Evolutionary conservation across 1,140 invertebrate genomes (phyloP), one percentile per base, ranked within the genome.

Genomic region (Drosophila subpulchrella): DNA sequence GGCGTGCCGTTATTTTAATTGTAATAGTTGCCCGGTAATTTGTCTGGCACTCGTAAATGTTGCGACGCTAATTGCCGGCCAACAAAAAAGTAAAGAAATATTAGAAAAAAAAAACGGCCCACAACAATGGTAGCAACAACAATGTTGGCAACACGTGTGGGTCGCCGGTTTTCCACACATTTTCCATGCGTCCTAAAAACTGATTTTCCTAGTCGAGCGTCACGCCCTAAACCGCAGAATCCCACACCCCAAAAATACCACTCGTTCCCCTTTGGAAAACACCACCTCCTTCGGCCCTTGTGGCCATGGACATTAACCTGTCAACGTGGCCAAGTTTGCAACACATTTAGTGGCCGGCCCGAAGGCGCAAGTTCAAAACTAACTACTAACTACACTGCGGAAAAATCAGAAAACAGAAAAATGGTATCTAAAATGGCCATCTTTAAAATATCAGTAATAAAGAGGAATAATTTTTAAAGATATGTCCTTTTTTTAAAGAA

Each of bases 1-100:
- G 84, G 83, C 83, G 83, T 83, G 83, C 83, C 83, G 83, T 86
- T 86, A 88, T 86, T 86, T 86, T 86, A 86, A 86, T 86, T 86
- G 83, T 83, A 86, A 88, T 83, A 86, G 83, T 86, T 86, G 83
- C 83, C 62, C 72, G 79, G 79, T 88, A 86, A 86, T 86, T 86
- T 86, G 83, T 86, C 83, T 86, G 84, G 80, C 75, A 86, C 83
- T 86, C 79, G 83, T 88, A 86, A 86, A 86, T 88, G 82, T 79
- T 88, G 79, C 79, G 79, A 79, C 79, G 79, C 82, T 86, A 86
- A 86, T 86, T 86, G 83, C 79, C 75, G 51, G 24, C 65, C 46
- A 41, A 54, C 55, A 54, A 68, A 42, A 67, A 50, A 56, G 53
- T 36, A 50, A 44, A 36, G 48, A 58, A 38, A 50, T 63, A 57